Evolutionary conservation across 2,113 vertebrate species (phyloP), one percentile per base, ranked within the genome.

Genomic region (Callionymus lyra): DNA sequence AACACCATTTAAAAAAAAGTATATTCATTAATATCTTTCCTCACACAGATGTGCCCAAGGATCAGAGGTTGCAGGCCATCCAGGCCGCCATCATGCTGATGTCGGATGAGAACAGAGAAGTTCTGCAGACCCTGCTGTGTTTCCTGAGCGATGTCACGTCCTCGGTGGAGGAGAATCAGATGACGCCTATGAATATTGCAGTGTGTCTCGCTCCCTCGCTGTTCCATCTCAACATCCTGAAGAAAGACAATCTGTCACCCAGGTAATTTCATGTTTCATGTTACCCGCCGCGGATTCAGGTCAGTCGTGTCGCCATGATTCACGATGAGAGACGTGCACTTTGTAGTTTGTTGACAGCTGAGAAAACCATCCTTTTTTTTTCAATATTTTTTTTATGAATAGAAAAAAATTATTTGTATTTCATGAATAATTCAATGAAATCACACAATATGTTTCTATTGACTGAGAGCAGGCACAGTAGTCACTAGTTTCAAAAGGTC

Each of bases 101-200:
- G 90, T 88, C 94, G 0, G 95, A 98, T 2, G 95, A 98, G 69
- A 97, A 93, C 84, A 58, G 95, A 33, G 95, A 98, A 50, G 92
- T 91, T 44, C 65, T 98, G 58, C 94, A 96, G 77, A 97, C 91
- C 0, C 82, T 98, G 48, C 84, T 98, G 9, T 95, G 91, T 64
- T 97, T 98, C 79, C 88, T 98, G 40, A 90, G 87, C 0, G 94
- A 98, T 0, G 93, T 95, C 72, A 90, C 84, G 47, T 85, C 89
- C 47, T 85, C 89, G 0, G 95, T 96, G 65, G 87, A 91, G 41
- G 94, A 97, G 69, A 98, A 98, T 56, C 95, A 97, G 77, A 98
- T 98, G 95, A 98, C 94, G 0, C 86, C 95, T 38, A 96, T 93
- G 92, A 98, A 98, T 65, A 85, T 98, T 1, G 95, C 95, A 0